A percentile compares a stretch with the other conserved stretches of the same genome.
These are phyloP conservation scores for Ceriagrion tenellum DNA, from an alignment of 2,888 invertebrate genomes.

Conservation along the genomic window DNA sequence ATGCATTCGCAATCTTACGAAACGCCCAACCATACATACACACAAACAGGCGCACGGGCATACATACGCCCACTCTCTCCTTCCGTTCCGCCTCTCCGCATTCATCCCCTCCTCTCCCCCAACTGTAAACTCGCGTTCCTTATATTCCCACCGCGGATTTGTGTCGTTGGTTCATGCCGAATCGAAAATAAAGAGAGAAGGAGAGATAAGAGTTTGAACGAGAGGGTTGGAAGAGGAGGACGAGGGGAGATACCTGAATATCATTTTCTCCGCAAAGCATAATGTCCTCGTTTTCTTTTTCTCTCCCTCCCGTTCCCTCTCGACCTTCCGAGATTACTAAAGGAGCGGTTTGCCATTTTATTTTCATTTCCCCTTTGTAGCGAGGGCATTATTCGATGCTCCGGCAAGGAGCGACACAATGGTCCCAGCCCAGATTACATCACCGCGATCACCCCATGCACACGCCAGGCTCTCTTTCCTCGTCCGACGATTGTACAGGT, in stretches of 20 bases:
- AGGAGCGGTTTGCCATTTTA: slow-evolving; percentile 1
- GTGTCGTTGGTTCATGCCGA: slow-evolving; percentile 16
- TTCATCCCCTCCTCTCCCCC: neutral
- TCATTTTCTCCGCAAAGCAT: neutral
- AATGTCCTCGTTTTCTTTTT: neutral
- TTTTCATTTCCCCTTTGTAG: neutral
- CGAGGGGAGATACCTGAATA: neutral
- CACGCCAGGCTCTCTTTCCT: neutral
- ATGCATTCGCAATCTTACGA: slow-evolving; percentile 66
- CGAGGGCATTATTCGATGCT: neutral
- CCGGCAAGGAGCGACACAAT: neutral
- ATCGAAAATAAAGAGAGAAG: neutral
- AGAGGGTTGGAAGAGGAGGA: neutral
- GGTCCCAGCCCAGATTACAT: slow-evolving; percentile 14
- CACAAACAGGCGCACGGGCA: neutral
- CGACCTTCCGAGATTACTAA: slow-evolving; percentile 27
- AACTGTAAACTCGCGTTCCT: neutral
- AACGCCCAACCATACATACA: slow-evolving; percentile 16
- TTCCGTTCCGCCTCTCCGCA: too few relatives aligned
- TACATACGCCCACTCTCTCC: neutral
- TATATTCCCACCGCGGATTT: slow-evolving; percentile 25
- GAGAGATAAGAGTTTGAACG: neutral
- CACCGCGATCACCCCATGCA: neutral
- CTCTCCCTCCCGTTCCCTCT: neutral
- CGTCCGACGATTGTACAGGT: neutral